Base-by-base conservation (phyloP, 2,797 vertebrate species). In the Novumbra hubbsi region DNA sequence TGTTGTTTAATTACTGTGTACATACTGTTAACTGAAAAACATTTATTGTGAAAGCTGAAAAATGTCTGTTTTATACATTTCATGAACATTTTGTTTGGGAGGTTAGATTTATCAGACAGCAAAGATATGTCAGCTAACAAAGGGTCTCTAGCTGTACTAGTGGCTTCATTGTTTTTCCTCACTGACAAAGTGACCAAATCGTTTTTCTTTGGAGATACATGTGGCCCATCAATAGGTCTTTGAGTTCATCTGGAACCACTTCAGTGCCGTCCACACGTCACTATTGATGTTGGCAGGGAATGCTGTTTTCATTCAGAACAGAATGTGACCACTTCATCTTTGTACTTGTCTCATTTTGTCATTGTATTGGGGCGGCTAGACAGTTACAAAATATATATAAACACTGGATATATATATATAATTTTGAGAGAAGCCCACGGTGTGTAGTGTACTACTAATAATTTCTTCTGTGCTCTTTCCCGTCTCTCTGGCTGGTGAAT, bases 271-370 rank as follows among this genome's bases (percentile, higher is more conserved):
- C 85, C 76, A 84, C 82, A 48, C 63, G 78, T 57, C 38, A 38
- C 16, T 80, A 83, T 86, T 85, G 84, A 64, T 64, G 32, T 69
- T 88, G 81, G 81, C 80, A 3, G 0, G 8, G 9, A 15, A 30
- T 24, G 38, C 34, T 52, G 6, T 38, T n/a, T 68, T 71, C 9
- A 1, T 45, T 38, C 16, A 65, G 30, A 30, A 71, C 21, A 15
- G 11, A 45, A 41, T 45, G 66, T 45, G 17, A 48, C 38, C 38
- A 5, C 1, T 24, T 45, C 1, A 68, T 8, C 17, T 15, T 41
- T 27, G 45, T 68, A 1, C 21, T n/a, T 15, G 32, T 2, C 21
- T 7, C 16, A 45, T 14, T 45, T 32, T 5, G 5, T 34, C 63
- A 63, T 63, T 63, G 5, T 12, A 63, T 15, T 14, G 15, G 63